Evolutionary conservation across 2,888 invertebrate species (phyloP).

Genomic region (Parapristionchus giblindavisi): DNA sequence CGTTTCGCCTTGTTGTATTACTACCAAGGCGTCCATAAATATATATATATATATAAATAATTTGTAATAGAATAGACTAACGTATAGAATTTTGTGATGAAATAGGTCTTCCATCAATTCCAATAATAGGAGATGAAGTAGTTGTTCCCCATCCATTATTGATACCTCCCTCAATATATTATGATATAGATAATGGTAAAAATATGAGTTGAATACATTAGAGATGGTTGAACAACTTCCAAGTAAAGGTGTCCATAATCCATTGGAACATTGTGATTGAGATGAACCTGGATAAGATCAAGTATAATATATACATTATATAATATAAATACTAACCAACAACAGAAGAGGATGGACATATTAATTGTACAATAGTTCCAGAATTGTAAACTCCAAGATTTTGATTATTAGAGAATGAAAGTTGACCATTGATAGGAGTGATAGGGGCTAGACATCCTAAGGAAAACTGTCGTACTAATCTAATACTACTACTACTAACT

Average conservation of each 20-base stretch:
- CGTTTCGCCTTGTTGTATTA: too few species aligned
- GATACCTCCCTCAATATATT: background rate
- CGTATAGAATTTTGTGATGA: slow-evolving; percentile 1
- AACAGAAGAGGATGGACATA: background rate
- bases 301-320: background rate
- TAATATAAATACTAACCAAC: background rate
- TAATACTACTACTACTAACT: background rate
- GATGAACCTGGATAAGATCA: slow-evolving; percentile 6
- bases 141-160: background rate
- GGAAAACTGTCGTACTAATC: background rate
- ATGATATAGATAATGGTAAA: background rate
- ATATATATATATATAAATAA: background rate
- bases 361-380: background rate
- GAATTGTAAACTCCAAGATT: slow-evolving; percentile 13
- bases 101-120: slow-evolving; percentile 15
- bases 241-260: slow-evolving; percentile 15
- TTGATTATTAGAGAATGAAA: slow-evolving; percentile 6
- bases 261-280: slow-evolving; percentile 21
- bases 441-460: slow-evolving; percentile 16
- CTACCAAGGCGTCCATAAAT: too few species aligned
- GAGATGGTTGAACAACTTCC: background rate
- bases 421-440: background rate
- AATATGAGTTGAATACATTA: background rate
- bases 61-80: background rate
- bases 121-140: background rate